Evolutionary conservation across 2,113 vertebrate species (phyloP), one percentile per base, ranked within the genome.

Genomic region (Rhabdomys dilectus): DNA sequence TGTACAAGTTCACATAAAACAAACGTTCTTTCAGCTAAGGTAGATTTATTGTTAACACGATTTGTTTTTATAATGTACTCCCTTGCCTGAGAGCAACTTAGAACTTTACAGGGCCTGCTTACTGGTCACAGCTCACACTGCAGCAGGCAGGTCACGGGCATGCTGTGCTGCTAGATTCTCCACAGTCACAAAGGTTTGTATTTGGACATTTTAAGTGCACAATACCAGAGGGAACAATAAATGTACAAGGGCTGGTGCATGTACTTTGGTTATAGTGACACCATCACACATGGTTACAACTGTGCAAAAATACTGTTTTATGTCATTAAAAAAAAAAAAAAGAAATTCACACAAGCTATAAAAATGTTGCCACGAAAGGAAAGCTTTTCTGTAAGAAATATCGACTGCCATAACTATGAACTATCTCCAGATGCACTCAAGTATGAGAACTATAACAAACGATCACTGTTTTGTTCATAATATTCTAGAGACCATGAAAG

Each of bases 1-100:
- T 98, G 98, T 98, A 99, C 98, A 98, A 92, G 84, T 98, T 98
- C 97, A 98, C 98, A 99, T 98, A 98, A 97, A 98, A 98, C 78
- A 97, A 98, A 98, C 68, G 95, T 73, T 39, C 75, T 96, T 98
- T 98, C 95, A 62, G 98, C 97, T 97, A 96, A 98, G 97, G 97
- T 93, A 97, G 26, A 96, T 92, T 97, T 97, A 93, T 96, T 53
- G 12, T 77, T 51, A 91, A 91, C 88, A 93, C 19, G n/a, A 78
- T 95, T 89, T 94, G 66, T 96, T 94, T 96, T 97, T 77, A 34
- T 4, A 92, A 93, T 77, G 97, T 53, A 88, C 94, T 58, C 68
- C 93, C 66, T 86, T 80, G 91, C 93, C 72, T 0, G 1, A 76
- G 91, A n/a, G 1, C 56, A 51, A 60, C 45, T 81, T 4, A 19